Percentiles rank a stretch among this genome's conserved stretches.
Evolutionary conservation across 2,888 invertebrate genomes (phyloP).

Genomic region (Apotomis turbidana): DNA sequence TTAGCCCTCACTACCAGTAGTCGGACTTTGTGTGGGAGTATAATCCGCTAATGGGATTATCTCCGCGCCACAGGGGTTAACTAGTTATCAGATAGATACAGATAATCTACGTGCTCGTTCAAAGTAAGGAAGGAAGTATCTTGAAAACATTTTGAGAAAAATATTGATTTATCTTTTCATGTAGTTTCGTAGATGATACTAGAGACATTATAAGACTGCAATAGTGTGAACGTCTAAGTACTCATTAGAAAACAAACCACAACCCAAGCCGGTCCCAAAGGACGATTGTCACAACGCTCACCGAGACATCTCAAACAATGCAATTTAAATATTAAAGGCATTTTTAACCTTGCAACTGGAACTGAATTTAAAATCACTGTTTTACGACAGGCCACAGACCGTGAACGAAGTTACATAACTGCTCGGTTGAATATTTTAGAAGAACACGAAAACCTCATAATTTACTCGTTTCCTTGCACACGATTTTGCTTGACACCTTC

Average conservation of each 20-base stretch:
- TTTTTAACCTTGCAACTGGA: slow-evolving; percentile 34
- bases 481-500: no score
- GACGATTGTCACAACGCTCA: slow-evolving; percentile 11
- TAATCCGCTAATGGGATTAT: no score
- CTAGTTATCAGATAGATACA: no score
- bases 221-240: background rate
- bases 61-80: no score
- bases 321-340: slow-evolving; percentile 39
- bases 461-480: background rate
- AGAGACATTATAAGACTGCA: background rate
- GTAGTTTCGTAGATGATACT: no score
- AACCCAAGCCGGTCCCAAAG: slow-evolving; percentile 25
- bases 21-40: no score
- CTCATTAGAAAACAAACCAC: slow-evolving; percentile 35
- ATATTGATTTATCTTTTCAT: no score
- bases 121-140: no score
- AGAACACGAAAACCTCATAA: background rate
- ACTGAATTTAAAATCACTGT: slow-evolving; percentile 34
- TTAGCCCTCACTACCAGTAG: no score
- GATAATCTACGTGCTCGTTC: no score
- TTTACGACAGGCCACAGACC: slow-evolving; percentile 17
- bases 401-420: slow-evolving; percentile 21
- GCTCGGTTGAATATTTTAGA: background rate
- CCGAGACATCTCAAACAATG: slow-evolving; percentile 27
- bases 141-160: no score